Base-by-base conservation (phyloP, 2,113 vertebrate genomes). In the Machaerirhynchus nigripectus region DNA sequence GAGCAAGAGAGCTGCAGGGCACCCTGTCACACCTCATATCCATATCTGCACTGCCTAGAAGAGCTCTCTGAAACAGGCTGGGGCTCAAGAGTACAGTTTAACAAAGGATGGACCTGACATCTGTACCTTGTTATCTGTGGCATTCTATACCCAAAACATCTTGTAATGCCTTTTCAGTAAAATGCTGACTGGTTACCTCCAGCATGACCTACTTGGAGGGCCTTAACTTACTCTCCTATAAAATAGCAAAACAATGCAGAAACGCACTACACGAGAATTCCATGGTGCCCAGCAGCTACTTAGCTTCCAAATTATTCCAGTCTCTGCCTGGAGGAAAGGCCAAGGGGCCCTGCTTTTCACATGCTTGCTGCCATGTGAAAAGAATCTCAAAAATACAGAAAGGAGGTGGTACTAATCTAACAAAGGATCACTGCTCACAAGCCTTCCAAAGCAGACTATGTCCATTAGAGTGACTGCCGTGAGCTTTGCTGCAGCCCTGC, bases 201-300 rank as follows among this genome's bases (percentile, higher is more conserved):
- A 77, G 59, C 47, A 14, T 59, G 40, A 97, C 95, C 94, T 89
- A 85, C 55, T 64, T 59, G 56, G 60, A 90, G 52, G 19, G 56
- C 52, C 69, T 68, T 2, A 13, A 35, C n/a, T 64, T 26, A 26
- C 28, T 60, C 83, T 89, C 85, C 89, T 75, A 44, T 42, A 78
- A 68, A 5, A n/a, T n/a, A n/a, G 22, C 31, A 69, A 39, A 92
- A 76, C 0, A 2, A 78, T 16, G 27, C 85, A 82, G 55, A 84
- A 91, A 81, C 0, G 0, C 40, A 69, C 37, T 33, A 61, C 67
- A 30, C 7, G 40, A 79, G 35, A 94, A 88, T 31, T 64, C 57
- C 65, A 18, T 0, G 17, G 59, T 37, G 33, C 61, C 28, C 49
- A 86, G 57, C 47, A 75, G 60, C 63, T 50, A 50, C 61, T 82